A percentile compares a stretch with the other conserved stretches of the same genome.
Conservation (phyloP, 2,113 vertebrate genomes). For the Podarcis muralis region DNA sequence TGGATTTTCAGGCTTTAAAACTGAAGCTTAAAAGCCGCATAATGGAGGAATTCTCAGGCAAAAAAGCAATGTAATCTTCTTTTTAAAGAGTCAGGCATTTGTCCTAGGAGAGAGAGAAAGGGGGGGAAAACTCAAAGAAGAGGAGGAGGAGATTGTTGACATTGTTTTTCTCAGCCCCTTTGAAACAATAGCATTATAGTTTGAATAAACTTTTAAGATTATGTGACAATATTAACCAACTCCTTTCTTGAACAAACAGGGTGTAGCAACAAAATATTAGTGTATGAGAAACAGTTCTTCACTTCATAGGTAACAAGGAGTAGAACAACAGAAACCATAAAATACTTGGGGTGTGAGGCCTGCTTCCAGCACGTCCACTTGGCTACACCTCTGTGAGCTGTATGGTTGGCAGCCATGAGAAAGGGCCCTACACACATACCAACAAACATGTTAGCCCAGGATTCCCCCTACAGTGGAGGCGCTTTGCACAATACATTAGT, state of each 20-base stretch:
- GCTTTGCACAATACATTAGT: no score
- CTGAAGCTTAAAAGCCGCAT: background rate
- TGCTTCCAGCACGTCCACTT: no score
- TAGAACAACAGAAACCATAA: background rate
- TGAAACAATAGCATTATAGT: background rate
- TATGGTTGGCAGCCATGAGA: no score
- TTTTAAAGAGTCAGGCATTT: background rate
- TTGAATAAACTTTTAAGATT: background rate
- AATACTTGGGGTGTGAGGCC: background rate
- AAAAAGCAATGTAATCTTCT: background rate
- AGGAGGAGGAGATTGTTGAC: no score
- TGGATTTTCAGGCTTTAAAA: background rate
- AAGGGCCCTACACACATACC: no score
- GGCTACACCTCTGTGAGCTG: no score
- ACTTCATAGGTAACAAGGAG: background rate
- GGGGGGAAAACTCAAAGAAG: no score
- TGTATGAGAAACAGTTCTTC: background rate
- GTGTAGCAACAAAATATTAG: background rate
- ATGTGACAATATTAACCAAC: background rate
- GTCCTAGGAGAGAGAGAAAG: no score
- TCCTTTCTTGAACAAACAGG: background rate
- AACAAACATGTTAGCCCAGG: no score
- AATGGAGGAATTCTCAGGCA: background rate
- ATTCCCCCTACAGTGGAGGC: no score
- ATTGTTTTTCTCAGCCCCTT: background rate